Evolutionary conservation across 2,888 invertebrate genomes (phyloP), one percentile per base, ranked within the genome.

Genomic region (Pyrocoelia pectoralis): DNA sequence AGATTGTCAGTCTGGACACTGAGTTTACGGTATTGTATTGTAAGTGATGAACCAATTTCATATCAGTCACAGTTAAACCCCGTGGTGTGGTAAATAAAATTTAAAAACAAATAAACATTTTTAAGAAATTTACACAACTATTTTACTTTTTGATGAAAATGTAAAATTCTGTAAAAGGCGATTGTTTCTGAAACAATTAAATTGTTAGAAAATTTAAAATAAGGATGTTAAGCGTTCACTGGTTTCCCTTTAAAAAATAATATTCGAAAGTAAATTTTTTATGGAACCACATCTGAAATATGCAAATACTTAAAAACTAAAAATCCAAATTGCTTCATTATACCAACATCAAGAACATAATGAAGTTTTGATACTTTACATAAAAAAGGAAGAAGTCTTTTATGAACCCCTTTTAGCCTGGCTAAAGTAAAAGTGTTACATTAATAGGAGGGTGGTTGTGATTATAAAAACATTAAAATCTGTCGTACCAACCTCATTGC

Each of bases 391-490:
- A 77, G 77, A 76, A 79, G 78, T 78, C 77, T 77, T 76, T 77
- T 71, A 69, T 72, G 67, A 77, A 75, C 76, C 78, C 78, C 77
- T 78, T 79, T 77, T 72, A 72, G 71, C 71, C 66, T 71, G 76
- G 72, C 75, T 73, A 71, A 78, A 77, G 76, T 77, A 77, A 78
- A 77, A 79, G 78, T 71, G 72, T 71, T 73, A 67, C 70, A 69
- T 70, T 70, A 71, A 71, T 67, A 56, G 66, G 65, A 65, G 69
- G 68, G 66, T 56, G 60, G 63, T 73, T 73, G 74, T 80, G 80
- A 81, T 81, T 81, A 80, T 81, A 81, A 81, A 81, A 81, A 81
- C 80, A 81, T 81, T 80, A 80, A 80, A 80, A 80, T 80, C 71
- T 69, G 76, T 74, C 73, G 71, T 72, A 70, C 72, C 72, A 70